Percentiles rank a stretch among this genome's conserved stretches.
These are phyloP conservation scores for Heteropelma amictum DNA, from an alignment of 2,888 invertebrate genomes.

Conservation along the genomic window DNA sequence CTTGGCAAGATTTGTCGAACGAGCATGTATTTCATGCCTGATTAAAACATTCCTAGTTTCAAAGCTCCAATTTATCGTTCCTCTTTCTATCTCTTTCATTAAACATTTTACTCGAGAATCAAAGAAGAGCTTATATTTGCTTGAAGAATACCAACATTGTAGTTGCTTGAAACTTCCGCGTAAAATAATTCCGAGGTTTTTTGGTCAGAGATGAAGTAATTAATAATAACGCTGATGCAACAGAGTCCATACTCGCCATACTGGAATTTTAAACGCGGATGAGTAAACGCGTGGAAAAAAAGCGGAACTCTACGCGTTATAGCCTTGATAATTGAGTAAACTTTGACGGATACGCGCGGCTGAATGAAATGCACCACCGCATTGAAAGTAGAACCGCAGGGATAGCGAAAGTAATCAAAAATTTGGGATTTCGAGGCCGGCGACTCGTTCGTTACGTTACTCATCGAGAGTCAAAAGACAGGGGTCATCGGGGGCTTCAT, in stretches of 20 bases:
- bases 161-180: not conserved
- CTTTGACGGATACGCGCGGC: not conserved
- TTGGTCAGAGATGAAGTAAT: not conserved
- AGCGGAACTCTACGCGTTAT: not conserved
- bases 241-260: not conserved
- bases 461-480: conserved; percentile 66
- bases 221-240: too few species aligned
- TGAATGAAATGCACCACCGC: conserved; percentile 8
- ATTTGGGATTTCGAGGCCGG: conserved; percentile 61
- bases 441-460: conserved; percentile 49
- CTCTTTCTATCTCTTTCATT: too few species aligned
- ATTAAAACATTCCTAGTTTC: conserved; percentile 23
- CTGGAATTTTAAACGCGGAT: too few species aligned
- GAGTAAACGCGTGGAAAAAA: too few species aligned
- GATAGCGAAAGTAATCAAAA: conserved; percentile 68
- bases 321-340: conserved; percentile 37
- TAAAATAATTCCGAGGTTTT: not conserved
- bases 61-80: conserved; percentile 13
- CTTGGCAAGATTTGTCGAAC: conserved; percentile 11
- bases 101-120: too few species aligned
- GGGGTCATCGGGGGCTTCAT: conserved; percentile 65
- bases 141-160: not conserved
- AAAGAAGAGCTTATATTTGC: too few species aligned
- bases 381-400: not conserved
- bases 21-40: conserved; percentile 10